phyloP scores from a whole-genome alignment of 2,888 invertebrate species.

The Limnephilus lunatus region DNA sequence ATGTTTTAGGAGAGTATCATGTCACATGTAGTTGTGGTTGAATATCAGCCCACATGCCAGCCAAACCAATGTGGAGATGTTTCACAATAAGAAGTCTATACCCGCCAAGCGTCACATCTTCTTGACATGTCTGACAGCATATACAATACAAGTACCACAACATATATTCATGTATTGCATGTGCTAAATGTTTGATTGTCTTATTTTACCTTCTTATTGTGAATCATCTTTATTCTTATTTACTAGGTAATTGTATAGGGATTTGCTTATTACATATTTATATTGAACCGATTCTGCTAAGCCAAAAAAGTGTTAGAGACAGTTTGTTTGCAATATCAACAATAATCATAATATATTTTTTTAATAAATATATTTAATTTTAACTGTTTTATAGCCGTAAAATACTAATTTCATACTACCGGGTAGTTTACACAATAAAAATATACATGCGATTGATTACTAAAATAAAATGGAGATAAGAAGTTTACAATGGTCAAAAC shows the following conservation, averaged over 20 bases:
- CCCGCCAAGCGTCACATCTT: neutral
- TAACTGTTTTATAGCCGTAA: neutral
- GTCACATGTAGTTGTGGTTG: neutral
- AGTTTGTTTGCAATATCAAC: neutral
- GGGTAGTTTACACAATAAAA: neutral
- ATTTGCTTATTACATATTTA: neutral
- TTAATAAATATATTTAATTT: neutral
- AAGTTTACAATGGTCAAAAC: neutral
- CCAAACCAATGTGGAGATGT: neutral
- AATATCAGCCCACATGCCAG: neutral
- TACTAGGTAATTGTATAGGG: neutral
- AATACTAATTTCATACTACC: neutral
- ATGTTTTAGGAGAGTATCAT: slow-evolving; percentile 24
- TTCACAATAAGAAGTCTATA: neutral
- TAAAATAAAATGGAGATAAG: neutral
- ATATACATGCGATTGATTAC: neutral
- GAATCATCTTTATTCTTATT: neutral
- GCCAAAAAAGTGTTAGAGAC: neutral
- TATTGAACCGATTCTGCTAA: neutral
- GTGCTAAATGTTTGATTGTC: neutral
- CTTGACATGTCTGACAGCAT: neutral
- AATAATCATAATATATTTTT: neutral
- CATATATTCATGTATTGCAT: no score
- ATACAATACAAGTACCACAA: no score
- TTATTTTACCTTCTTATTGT: neutral